phyloP scores from a whole-genome alignment of 1,140 invertebrate species.

The Plectrocnemia conspersa region DNA sequence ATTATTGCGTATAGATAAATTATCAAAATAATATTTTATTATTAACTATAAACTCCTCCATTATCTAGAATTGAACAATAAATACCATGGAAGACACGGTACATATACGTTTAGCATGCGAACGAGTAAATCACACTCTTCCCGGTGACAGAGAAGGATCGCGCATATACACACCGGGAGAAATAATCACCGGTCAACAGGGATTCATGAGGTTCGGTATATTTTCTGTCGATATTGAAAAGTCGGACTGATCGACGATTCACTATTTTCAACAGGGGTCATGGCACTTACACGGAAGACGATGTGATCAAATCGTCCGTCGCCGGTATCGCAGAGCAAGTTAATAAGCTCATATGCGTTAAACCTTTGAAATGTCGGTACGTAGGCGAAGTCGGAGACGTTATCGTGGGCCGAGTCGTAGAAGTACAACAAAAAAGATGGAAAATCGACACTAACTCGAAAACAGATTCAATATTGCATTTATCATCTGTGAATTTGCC shows the following conservation, averaged over 20 bases:
- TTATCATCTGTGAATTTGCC: conserved; percentile 95
- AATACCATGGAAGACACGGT: conserved; percentile 31
- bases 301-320: conserved; percentile 84
- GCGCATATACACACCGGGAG: conserved; percentile 78
- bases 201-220: conserved; percentile 75
- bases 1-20: no score
- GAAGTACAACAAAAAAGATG: conserved; percentile 89
- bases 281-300: conserved; percentile 89
- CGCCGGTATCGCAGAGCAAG: conserved; percentile 87
- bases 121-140: conserved; percentile 56
- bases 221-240: no score
- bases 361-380: conserved; percentile 84
- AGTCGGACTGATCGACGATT: not conserved
- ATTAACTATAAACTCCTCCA: no score
- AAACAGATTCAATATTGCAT: conserved; percentile 82
- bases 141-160: conserved; percentile 54
- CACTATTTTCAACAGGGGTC: conserved; percentile 64
- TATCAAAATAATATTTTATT: no score
- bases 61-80: no score
- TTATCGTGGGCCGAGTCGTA: conserved; percentile 89
- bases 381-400: conserved; percentile 94
- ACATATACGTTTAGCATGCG: conserved; percentile 50
- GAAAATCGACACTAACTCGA: conserved; percentile 93
- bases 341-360: conserved; percentile 92
- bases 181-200: conserved; percentile 73